Evolutionary conservation across 2,888 invertebrate species (phyloP), one percentile per base, ranked within the genome.

Genomic region (Hypomecis punctinalis): DNA sequence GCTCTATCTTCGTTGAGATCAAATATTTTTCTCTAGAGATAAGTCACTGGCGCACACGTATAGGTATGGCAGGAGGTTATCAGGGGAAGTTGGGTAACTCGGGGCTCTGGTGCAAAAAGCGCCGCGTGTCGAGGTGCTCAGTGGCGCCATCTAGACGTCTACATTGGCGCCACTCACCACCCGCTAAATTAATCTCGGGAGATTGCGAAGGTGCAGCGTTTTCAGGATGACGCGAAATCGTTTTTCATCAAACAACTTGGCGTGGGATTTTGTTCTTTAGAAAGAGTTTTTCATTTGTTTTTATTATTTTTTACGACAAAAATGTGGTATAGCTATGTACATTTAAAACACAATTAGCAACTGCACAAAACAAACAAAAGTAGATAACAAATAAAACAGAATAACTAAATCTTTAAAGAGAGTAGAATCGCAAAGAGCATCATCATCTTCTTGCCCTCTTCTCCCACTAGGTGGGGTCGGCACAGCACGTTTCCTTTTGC

Each of bases 111-210:
- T 78, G 82, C 82, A 84, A 84, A 86, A 84, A 81, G 82, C 74
- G 75, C 80, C 77, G 80, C 83, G 82, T 83, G 84, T 67, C 75
- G 79, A 79, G 85, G 85, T 85, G 82, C 85, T 86, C 85, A 81
- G 80, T 76, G 82, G 83, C 88, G 89, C 87, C 88, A 91, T 91
- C 86, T 91, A 92, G 92, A 92, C 92, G 92, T 92, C 92, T 92
- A 91, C 86, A 92, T 91, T 86, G 90, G 84, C 86, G 82, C 83
- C 81, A 76, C 72, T 74, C 77, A 73, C 79, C 81, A 77, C 78
- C 80, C 83, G 81, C 80, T 78, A 87, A 88, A 89, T 89, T 89
- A 89, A 90, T 90, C 89, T 88, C 76, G 68, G 68, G 81, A 83
- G 80, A 80, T 80, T 78, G 76, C 76, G 72, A 68, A 75, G 74